phyloP scores from a whole-genome alignment of 2,113 vertebrate genomes.

The Platysteira castanea region DNA sequence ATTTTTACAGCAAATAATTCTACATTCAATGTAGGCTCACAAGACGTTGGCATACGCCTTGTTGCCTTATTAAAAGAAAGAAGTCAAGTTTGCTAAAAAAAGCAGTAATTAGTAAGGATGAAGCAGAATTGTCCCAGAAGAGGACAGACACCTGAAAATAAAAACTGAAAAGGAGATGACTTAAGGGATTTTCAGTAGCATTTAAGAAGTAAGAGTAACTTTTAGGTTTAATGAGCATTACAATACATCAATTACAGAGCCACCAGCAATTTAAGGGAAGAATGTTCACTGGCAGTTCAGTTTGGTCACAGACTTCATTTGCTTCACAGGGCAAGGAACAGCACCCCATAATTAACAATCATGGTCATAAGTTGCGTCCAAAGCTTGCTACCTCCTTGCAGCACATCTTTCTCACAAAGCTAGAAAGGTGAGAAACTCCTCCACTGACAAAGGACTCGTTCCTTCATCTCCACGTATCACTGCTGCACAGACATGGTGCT shows the following conservation, averaged over 20 bases:
- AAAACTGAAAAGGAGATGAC: background rate
- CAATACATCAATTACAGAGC: background rate
- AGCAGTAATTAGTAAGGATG: background rate
- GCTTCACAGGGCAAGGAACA: background rate
- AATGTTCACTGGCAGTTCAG: background rate
- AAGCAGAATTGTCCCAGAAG: background rate
- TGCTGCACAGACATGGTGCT: fast-evolving
- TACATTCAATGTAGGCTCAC: background rate
- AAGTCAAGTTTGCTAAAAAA: background rate
- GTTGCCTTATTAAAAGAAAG: background rate
- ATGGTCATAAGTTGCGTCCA: background rate
- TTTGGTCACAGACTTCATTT: background rate
- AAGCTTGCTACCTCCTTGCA: background rate
- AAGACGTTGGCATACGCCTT: background rate
- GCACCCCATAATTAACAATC: background rate
- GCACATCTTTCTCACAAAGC: background rate
- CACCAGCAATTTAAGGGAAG: background rate
- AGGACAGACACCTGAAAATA: background rate
- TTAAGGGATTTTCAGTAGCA: background rate
- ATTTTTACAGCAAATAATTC: background rate
- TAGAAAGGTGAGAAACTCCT: background rate
- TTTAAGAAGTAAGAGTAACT: background rate
- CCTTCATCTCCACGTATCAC: background rate
- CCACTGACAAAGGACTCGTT: background rate
- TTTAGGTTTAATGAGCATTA: background rate